Conservation (phyloP, 2,797 vertebrate genomes). For the Microctenopoma lineatum region DNA sequence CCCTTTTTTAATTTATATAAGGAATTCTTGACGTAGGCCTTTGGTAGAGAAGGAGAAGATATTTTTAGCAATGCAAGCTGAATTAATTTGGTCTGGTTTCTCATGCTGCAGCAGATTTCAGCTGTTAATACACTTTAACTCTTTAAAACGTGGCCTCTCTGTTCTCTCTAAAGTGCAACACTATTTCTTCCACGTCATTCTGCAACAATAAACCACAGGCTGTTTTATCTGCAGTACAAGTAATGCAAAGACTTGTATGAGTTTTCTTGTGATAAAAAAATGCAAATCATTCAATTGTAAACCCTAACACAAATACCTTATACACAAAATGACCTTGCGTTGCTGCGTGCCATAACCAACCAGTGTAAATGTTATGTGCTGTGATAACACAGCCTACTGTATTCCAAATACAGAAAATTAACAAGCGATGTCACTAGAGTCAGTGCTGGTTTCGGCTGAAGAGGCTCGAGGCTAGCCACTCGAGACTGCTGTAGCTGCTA, state of each 20-base stretch:
- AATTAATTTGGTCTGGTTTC: neutral
- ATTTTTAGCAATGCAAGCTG: neutral
- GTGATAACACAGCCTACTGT: neutral
- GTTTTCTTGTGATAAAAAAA: too few relatives aligned
- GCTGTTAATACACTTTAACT: neutral
- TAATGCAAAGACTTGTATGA: too few relatives aligned
- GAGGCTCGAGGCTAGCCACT: neutral
- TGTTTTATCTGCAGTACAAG: too few relatives aligned
- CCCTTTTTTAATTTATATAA: constrained; percentile 19
- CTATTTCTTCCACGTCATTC: too few relatives aligned
- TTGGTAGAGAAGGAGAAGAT: neutral
- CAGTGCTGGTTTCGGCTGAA: neutral
- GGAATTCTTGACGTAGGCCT: neutral
- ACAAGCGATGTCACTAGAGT: neutral
- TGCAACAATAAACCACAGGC: neutral
- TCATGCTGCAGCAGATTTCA: neutral
- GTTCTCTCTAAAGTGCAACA: too few relatives aligned
- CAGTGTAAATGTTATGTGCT: neutral
- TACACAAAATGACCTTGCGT: neutral
- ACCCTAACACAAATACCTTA: too few relatives aligned
- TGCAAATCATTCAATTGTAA: too few relatives aligned
- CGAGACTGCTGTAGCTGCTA: neutral
- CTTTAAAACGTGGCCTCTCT: too few relatives aligned
- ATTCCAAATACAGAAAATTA: neutral
- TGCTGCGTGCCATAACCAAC: neutral